phyloP scores from a whole-genome alignment of 2,113 vertebrate species.

The Pithys albifrons region DNA sequence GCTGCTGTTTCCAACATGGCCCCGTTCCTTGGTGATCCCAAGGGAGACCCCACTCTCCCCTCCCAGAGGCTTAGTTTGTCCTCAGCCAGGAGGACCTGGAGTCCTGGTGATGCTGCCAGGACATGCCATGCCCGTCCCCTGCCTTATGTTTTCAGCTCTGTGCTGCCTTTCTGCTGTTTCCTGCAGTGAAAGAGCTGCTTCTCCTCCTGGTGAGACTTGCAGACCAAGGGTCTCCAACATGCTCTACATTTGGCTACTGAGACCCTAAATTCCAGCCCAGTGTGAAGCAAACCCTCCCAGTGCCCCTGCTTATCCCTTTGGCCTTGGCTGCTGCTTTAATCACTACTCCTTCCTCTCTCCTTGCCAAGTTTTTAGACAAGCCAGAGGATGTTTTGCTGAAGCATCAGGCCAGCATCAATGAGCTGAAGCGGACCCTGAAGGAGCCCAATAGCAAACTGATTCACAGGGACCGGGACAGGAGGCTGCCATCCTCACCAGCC shows the following conservation, averaged over 20 bases:
- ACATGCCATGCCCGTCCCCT: neutral
- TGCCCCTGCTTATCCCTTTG: neutral
- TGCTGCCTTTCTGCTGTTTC: neutral
- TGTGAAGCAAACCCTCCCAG: neutral
- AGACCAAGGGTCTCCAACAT: neutral
- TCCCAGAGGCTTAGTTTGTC: neutral
- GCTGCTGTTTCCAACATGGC: neutral
- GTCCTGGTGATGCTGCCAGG: neutral
- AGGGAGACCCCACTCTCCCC: neutral
- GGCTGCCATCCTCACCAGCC: constrained; percentile 86
- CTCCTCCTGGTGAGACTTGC: neutral
- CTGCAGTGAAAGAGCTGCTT: neutral
- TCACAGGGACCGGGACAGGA: constrained; percentile 84
- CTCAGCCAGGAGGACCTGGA: neutral
- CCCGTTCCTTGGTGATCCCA: neutral
- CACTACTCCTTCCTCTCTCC: neutral
- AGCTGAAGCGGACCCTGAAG: constrained; percentile 93
- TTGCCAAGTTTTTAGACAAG: constrained; percentile 92
- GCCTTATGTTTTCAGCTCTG: rapidly evolving
- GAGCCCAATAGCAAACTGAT: constrained; percentile 96
- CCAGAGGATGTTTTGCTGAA: constrained; percentile 94
- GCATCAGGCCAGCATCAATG: constrained; percentile 99
- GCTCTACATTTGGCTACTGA: neutral
- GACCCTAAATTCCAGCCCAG: neutral
- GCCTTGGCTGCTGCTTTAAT: neutral